These are phyloP conservation scores for Aproaerema taeniolella DNA, from an alignment of 2,888 invertebrate genomes.

Conservation along the genomic window DNA sequence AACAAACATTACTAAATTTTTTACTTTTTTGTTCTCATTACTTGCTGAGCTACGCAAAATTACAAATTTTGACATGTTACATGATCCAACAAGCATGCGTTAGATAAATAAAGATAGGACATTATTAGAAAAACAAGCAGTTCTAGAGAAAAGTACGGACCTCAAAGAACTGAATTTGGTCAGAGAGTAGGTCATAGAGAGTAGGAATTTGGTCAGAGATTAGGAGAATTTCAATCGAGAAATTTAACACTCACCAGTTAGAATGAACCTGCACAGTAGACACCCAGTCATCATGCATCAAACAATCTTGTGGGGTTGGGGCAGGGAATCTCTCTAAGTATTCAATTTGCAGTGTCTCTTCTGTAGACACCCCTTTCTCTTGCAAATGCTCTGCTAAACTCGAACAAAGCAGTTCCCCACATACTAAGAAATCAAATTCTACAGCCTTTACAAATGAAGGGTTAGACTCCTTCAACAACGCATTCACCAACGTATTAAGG, in stretches of 20 bases:
- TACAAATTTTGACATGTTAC: no score
- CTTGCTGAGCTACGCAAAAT: no score
- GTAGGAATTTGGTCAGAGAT: no score
- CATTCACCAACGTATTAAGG: constrained; percentile 88
- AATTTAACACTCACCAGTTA: constrained; percentile 82
- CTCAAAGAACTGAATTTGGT: no score
- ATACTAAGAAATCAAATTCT: constrained; percentile 93
- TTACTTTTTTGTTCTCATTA: no score
- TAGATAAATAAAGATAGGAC: no score
- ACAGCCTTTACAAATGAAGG: constrained; percentile 54
- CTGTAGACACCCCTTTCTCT: constrained; percentile 86
- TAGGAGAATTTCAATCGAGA: no score
- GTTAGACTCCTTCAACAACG: constrained; percentile 80
- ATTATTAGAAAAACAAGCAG: no score
- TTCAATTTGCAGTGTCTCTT: constrained; percentile 92
- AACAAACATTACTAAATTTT: no score
- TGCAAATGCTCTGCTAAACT: constrained; percentile 85
- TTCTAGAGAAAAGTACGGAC: no score
- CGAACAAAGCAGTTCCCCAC: constrained; percentile 87
- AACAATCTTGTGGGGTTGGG: constrained; percentile 93
- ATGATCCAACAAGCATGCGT: no score
- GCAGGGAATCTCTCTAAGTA: constrained; percentile 94
- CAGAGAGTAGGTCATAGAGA: no score
- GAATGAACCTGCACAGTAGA: constrained; percentile 85
- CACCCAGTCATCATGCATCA: constrained; percentile 99